phyloP scores from a whole-genome alignment of 2,797 vertebrate species.

The Spatula clypeata region DNA sequence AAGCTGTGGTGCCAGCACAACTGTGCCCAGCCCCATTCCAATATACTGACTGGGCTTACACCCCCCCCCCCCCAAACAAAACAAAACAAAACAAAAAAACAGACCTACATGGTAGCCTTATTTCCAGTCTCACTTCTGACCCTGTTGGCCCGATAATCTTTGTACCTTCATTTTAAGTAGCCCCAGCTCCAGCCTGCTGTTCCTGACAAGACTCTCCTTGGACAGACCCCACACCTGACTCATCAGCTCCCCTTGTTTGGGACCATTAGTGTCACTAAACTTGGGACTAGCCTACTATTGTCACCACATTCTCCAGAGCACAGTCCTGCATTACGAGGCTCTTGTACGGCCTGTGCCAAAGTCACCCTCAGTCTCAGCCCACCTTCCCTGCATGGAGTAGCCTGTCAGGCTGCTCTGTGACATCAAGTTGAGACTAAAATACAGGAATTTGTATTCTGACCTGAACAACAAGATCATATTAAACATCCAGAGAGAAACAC shows the following conservation, averaged over 20 bases:
- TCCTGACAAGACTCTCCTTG: neutral
- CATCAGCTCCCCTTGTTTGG: neutral
- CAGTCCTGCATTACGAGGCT: neutral
- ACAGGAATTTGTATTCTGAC: neutral
- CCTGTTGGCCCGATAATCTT: neutral
- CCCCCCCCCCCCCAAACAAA: no score
- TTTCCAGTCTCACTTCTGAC: neutral
- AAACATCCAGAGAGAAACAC: neutral
- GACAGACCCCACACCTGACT: neutral
- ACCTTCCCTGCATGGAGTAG: fast-evolving
- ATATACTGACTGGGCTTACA: fast-evolving
- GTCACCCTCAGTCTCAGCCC: neutral
- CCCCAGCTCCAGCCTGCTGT: neutral
- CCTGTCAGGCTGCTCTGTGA: fast-evolving
- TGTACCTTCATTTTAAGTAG: neutral
- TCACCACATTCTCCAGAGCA: neutral
- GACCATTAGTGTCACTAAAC: neutral
- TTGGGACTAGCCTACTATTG: neutral
- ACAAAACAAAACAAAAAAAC: neutral
- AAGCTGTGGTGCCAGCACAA: fast-evolving
- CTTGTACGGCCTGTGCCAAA: neutral
- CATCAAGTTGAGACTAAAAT: neutral
- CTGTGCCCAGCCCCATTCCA: neutral
- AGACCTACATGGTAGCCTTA: neutral
- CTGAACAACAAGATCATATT: fast-evolving